These are phyloP conservation scores for Blomia tropicalis DNA, from an alignment of 2,888 invertebrate species.

Conservation along the genomic window DNA sequence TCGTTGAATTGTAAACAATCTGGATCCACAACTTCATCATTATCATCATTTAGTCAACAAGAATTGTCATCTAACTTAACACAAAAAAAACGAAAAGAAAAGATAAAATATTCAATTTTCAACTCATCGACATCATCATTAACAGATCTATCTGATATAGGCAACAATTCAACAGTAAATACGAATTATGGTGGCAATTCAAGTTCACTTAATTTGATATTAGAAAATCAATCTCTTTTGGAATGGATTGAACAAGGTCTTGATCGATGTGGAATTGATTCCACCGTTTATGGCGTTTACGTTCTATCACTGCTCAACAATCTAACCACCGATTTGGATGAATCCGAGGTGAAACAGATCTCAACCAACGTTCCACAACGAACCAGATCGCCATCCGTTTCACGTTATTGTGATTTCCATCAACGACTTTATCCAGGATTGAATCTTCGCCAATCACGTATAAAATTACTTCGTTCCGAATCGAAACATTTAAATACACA, in stretches of 20 bases:
- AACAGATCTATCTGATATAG: not conserved
- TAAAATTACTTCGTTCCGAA: not conserved
- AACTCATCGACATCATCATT: not conserved
- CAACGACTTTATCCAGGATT: constrained; percentile 9
- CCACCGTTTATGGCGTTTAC: constrained; percentile 47
- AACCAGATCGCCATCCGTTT: not conserved
- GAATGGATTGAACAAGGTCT: constrained; percentile 58
- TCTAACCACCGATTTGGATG: constrained; percentile 34
- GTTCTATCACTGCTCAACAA: constrained; percentile 46
- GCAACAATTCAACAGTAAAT: not conserved
- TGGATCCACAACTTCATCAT: no score
- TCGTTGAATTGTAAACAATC: no score
- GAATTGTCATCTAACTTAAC: no score
- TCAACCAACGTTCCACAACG: not conserved
- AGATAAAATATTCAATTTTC: not conserved
- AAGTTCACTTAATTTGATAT: not conserved
- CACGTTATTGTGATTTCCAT: constrained; percentile 5
- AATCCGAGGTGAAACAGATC: no score
- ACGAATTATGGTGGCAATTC: not conserved
- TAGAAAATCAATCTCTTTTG: constrained; percentile 45
- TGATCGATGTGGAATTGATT: constrained; percentile 57
- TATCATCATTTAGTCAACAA: no score
- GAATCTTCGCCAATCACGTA: not conserved
- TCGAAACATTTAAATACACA: not conserved
- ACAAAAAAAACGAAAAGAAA: no score